Evolutionary conservation across 2,113 vertebrate genomes (phyloP).

Genomic region (Salvelinus fontinalis): DNA sequence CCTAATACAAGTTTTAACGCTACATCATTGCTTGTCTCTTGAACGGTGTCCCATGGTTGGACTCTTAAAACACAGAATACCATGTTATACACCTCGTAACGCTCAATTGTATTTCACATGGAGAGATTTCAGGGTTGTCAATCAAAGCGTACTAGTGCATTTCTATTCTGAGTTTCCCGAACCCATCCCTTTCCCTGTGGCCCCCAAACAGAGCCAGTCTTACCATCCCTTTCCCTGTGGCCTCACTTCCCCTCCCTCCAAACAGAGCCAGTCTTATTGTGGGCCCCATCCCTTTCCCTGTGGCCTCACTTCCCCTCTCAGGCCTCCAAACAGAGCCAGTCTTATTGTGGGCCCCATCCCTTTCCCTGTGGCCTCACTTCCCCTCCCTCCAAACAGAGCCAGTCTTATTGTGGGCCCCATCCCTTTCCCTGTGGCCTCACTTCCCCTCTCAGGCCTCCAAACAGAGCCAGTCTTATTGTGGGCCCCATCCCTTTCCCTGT

Average conservation of each 20-base stretch:
- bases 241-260: neutral
- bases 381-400: too few species aligned
- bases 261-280: too few species aligned
- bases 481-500: neutral
- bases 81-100: neutral
- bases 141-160: neutral
- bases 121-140: conserved; percentile 2
- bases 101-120: neutral
- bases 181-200: neutral
- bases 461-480: too few species aligned
- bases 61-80: too few species aligned
- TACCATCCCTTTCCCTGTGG: neutral
- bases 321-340: neutral
- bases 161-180: conserved; percentile 48
- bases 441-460: neutral
- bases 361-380: conserved; percentile 1
- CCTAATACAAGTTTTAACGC: neutral
- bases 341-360: neutral
- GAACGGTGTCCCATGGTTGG: neutral
- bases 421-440: neutral
- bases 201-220: neutral
- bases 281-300: neutral
- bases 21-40: neutral
- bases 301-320: neutral
- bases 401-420: neutral